Conservation (phyloP, 2,797 vertebrate genomes). For the Alauda arvensis region DNA sequence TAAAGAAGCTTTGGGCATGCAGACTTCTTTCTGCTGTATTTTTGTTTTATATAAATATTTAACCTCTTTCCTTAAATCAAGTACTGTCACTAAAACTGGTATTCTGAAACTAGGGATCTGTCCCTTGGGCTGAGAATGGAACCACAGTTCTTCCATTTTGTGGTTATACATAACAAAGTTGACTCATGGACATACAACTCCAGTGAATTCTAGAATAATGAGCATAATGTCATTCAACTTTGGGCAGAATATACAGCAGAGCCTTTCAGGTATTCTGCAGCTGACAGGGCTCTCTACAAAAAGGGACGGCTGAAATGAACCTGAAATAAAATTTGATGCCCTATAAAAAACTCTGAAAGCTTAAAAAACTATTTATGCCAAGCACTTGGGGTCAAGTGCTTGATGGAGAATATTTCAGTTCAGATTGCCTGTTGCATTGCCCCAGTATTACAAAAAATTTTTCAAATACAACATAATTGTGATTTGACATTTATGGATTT, state of each 20-base stretch:
- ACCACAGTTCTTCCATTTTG: neutral
- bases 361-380: neutral
- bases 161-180: neutral
- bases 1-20: fast-evolving
- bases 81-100: neutral
- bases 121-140: neutral
- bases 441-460: neutral
- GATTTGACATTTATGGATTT: neutral
- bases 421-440: neutral
- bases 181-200: neutral
- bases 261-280: neutral
- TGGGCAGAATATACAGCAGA: neutral
- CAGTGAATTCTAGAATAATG: neutral
- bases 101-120: neutral
- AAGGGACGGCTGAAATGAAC: neutral
- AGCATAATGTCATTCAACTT: neutral
- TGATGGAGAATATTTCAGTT: neutral
- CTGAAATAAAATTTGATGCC: neutral
- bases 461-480: neutral
- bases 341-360: neutral
- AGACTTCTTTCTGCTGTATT: neutral
- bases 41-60: neutral
- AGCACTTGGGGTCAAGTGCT: neutral
- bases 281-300: neutral
- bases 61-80: neutral